Evolutionary conservation across 2,888 invertebrate species (phyloP).

Genomic region (Eupithecia subfuscata): DNA sequence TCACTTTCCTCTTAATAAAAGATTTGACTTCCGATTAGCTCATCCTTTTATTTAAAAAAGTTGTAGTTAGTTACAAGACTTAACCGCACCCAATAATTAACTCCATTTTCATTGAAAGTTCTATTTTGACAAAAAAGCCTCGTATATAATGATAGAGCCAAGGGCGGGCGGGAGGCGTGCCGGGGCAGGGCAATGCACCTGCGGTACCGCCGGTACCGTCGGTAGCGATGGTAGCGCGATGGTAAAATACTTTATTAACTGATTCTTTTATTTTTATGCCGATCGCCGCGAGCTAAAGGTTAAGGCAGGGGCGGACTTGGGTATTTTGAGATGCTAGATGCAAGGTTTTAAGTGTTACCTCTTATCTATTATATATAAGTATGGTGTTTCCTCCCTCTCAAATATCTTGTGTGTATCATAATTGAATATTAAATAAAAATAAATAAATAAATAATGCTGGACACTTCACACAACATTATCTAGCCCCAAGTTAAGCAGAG

Average conservation of each 20-base stretch:
- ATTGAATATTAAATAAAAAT: too few relatives aligned
- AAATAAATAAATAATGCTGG: too few relatives aligned
- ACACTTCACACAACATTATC: too few relatives aligned
- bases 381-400: too few relatives aligned
- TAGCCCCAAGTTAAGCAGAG: too few relatives aligned
- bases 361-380: too few relatives aligned
- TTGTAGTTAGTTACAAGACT: background rate
- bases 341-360: background rate
- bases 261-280: constrained; percentile 80
- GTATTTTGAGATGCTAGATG: background rate
- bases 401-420: too few relatives aligned
- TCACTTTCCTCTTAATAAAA: background rate
- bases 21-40: background rate
- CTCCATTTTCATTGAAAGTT: constrained; percentile 5
- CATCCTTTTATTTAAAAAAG: background rate
- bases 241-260: constrained; percentile 79
- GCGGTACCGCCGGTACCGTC: constrained; percentile 68
- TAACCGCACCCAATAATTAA: background rate
- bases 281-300: constrained; percentile 82
- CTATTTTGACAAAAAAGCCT: constrained; percentile 6
- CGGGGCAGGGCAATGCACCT: constrained; percentile 63
- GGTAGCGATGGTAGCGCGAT: constrained; percentile 67
- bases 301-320: constrained; percentile 68
- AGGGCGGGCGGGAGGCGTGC: constrained; percentile 49
- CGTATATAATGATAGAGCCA: background rate